Evolutionary conservation across 2,113 vertebrate genomes (phyloP).

Genomic region (Lepidothrix coronata): DNA sequence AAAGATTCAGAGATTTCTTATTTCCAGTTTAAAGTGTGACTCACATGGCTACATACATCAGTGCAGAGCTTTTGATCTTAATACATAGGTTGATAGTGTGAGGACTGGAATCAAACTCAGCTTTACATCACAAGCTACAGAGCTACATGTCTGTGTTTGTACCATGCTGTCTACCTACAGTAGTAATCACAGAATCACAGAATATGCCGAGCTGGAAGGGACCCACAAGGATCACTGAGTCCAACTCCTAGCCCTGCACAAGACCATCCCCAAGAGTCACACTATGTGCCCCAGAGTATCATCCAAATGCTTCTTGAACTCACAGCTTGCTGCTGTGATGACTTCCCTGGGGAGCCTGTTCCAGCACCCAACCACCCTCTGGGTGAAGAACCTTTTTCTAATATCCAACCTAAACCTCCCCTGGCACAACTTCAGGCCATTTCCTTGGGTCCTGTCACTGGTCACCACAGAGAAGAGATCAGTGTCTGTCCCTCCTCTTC

Average conservation of each 20-base stretch:
- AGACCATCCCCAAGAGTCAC: not conserved
- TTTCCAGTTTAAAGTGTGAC: not conserved
- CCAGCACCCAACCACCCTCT: not conserved
- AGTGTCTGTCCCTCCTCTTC: not conserved
- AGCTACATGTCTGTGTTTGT: not conserved
- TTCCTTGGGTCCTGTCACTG: not conserved
- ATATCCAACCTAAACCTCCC: no score
- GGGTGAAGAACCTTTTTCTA: no score
- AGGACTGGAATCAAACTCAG: not conserved
- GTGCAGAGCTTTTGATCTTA: not conserved
- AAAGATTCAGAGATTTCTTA: not conserved
- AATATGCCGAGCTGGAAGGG: not conserved
- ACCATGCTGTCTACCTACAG: not conserved
- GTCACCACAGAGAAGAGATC: not conserved
- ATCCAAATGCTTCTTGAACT: not conserved
- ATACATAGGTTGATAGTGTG: not conserved
- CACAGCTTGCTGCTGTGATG: not conserved
- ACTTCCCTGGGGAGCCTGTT: not conserved
- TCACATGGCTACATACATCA: not conserved
- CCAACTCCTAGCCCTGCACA: not conserved
- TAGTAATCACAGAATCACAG: not conserved
- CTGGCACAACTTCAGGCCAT: not conserved
- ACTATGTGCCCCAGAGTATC: not conserved
- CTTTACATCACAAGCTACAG: not conserved
- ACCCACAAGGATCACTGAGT: not conserved